A percentile compares a stretch with the other conserved stretches of the same genome.
phyloP scores from a whole-genome alignment of 2,797 vertebrate genomes.

The Scolopax rusticola region DNA sequence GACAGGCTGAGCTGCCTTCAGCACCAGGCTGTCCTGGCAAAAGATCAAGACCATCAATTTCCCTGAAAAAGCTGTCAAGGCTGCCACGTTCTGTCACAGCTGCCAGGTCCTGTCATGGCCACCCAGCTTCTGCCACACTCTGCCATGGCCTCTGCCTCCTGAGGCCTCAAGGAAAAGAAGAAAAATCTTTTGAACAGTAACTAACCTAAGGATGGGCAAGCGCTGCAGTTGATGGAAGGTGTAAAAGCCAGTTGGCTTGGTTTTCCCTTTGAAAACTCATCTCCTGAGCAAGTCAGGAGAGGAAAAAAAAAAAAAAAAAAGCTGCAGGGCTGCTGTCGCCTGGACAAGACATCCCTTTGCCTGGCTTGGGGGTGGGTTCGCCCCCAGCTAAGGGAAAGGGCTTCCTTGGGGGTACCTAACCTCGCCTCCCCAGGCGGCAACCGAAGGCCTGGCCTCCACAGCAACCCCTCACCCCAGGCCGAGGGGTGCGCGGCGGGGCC shows the following conservation, averaged over 20 bases:
- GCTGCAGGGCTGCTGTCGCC: accelerated
- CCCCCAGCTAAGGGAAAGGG: not conserved
- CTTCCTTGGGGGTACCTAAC: not conserved
- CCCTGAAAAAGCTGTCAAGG: not conserved
- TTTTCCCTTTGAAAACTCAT: not conserved
- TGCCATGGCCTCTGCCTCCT: not conserved
- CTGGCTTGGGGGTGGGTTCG: no score
- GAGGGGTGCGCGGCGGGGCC: no score
- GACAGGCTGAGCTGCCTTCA: not conserved
- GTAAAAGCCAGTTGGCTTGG: not conserved
- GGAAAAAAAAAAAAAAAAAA: not conserved
- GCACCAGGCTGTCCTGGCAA: not conserved
- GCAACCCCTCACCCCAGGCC: not conserved
- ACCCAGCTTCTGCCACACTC: not conserved
- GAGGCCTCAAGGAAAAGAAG: not conserved
- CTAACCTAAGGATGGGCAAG: not conserved
- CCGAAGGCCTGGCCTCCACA: not conserved
- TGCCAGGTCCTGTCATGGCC: no score
- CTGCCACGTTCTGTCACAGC: no score
- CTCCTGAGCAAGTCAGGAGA: not conserved
- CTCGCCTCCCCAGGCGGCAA: not conserved
- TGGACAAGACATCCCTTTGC: no score
- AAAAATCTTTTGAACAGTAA: not conserved
- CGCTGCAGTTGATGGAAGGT: accelerated
- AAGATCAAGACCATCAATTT: not conserved